phyloP scores from a whole-genome alignment of 2,888 invertebrate genomes.

The Gari tellinella region DNA sequence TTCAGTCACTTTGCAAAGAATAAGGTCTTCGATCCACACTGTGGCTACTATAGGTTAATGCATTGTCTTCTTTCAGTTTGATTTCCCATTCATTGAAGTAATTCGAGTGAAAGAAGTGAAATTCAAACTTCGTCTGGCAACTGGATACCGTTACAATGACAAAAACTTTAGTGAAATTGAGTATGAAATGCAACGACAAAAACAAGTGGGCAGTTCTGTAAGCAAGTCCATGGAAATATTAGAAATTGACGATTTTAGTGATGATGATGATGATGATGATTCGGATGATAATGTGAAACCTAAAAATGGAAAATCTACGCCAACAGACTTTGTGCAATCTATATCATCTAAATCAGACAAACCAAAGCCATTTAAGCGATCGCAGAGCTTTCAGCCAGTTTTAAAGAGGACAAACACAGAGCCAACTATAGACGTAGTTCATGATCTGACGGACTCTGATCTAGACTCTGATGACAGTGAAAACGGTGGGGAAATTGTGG shows the following conservation, averaged over 20 bases:
- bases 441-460: slow-evolving; percentile 47
- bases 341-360: slow-evolving; percentile 21
- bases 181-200: slow-evolving; percentile 71
- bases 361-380: slow-evolving; percentile 38
- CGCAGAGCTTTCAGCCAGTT: slow-evolving; percentile 47
- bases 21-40: too few species aligned
- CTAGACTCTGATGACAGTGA: slow-evolving; percentile 47
- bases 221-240: slow-evolving; percentile 59
- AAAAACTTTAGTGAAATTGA: slow-evolving; percentile 78
- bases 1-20: too few species aligned
- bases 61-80: slow-evolving; percentile 74
- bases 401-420: slow-evolving; percentile 48
- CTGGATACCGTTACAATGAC: slow-evolving; percentile 79
- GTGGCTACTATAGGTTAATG: not conserved
- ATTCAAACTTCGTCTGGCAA: slow-evolving; percentile 75
- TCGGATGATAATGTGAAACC: slow-evolving; percentile 32
- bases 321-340: slow-evolving; percentile 7
- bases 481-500: slow-evolving; percentile 23
- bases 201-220: slow-evolving; percentile 35
- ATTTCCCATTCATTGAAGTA: slow-evolving; percentile 80
- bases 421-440: slow-evolving; percentile 33
- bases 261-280: slow-evolving; percentile 45
- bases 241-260: slow-evolving; percentile 65
- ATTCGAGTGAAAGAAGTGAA: slow-evolving; percentile 76
- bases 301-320: slow-evolving; percentile 14